A percentile compares a stretch with the other conserved stretches of the same genome.
Evolutionary conservation across 2,797 vertebrate genomes (phyloP).

Genomic region (Mus caroli): DNA sequence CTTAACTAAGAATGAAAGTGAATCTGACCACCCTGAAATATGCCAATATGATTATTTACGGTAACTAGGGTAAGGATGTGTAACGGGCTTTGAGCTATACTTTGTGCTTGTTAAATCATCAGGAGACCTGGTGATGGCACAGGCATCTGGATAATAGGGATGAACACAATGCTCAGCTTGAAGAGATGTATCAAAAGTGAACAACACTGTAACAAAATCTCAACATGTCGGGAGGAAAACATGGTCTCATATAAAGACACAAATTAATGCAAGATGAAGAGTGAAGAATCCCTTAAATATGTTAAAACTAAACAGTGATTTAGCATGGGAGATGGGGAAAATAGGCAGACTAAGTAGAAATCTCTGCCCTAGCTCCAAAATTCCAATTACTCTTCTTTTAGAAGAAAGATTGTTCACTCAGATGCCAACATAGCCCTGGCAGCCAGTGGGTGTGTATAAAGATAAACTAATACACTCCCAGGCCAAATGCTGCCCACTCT

Average conservation of each 20-base stretch:
- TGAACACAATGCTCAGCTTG: background rate
- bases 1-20: background rate
- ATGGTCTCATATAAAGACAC: background rate
- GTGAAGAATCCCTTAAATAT: background rate
- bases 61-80: background rate
- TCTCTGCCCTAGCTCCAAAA: background rate
- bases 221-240: background rate
- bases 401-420: background rate
- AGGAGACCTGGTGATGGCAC: background rate
- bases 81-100: background rate
- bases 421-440: background rate
- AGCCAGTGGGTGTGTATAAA: background rate
- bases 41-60: background rate
- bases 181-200: background rate
- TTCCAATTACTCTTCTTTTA: background rate
- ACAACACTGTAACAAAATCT: background rate
- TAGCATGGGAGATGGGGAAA: background rate
- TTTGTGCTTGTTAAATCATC: background rate
- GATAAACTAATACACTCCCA: background rate
- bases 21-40: background rate
- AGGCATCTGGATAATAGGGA: background rate
- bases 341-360: background rate
- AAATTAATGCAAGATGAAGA: background rate
- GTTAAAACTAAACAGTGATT: conserved; percentile 3
- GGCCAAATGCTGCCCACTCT: background rate